Evolutionary conservation across 2,113 vertebrate species (phyloP).

Genomic region (Cyprinodon tularosa): DNA sequence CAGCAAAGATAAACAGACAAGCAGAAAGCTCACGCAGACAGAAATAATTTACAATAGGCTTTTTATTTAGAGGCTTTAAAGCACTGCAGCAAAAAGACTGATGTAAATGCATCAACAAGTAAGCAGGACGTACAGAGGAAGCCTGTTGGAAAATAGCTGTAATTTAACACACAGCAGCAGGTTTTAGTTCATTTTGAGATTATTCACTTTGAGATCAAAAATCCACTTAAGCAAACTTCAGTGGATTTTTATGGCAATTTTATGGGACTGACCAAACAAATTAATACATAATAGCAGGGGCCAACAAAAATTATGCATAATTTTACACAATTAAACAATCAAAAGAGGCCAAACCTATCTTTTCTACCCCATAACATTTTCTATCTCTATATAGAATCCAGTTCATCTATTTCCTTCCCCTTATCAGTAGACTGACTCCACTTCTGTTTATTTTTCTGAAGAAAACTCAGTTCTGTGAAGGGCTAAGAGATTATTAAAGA

Average conservation of each 20-base stretch:
- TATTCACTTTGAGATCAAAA: not conserved
- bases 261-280: not conserved
- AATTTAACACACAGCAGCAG: not conserved
- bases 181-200: not conserved
- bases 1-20: conserved; percentile 51
- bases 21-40: conserved; percentile 48
- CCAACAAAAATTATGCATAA: not conserved
- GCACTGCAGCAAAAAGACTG: conserved; percentile 23
- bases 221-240: not conserved
- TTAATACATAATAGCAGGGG: not conserved
- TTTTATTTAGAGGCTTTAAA: conserved; percentile 12
- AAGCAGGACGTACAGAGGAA: not conserved
- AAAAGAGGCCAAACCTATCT: not conserved
- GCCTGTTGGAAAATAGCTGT: not conserved
- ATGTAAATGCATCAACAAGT: not conserved
- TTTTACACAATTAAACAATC: not conserved
- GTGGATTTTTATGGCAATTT: not conserved
- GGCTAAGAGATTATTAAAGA: not conserved
- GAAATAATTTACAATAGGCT: not conserved
- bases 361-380: not conserved
- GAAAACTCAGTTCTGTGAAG: not conserved
- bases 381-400: not conserved
- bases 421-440: not conserved
- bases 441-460: not conserved
- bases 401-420: not conserved